These are phyloP conservation scores for zebrafish (Danio rerio) DNA, from an alignment of 2,113 vertebrate species.

Conservation along the genomic window DNA sequence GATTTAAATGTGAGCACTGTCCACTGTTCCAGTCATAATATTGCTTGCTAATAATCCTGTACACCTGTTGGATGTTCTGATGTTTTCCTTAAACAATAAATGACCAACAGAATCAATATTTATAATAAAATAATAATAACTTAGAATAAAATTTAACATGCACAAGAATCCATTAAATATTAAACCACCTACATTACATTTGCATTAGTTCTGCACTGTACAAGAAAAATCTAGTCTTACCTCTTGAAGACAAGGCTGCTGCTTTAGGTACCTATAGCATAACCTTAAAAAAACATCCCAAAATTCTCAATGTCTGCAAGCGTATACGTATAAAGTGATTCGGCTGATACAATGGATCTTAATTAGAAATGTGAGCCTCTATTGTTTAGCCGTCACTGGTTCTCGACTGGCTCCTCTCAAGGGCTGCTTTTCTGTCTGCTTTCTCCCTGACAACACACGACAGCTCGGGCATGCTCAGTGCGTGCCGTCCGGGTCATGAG, in stretches of 20 bases:
- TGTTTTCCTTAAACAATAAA: background rate
- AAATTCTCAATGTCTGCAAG: background rate
- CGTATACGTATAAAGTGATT: background rate
- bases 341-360: background rate
- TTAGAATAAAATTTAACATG: background rate
- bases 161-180: background rate
- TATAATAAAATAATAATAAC: no score
- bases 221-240: constrained; percentile 43
- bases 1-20: background rate
- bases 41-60: no score
- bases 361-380: constrained; percentile 11
- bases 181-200: background rate
- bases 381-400: constrained; percentile 1
- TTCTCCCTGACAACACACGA: constrained; percentile 66
- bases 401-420: constrained; percentile 10
- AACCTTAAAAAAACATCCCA: constrained; percentile 15
- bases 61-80: constrained; percentile 29
- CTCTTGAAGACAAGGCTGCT: constrained; percentile 27
- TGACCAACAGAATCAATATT: background rate
- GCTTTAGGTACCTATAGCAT: background rate
- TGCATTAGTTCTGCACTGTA: background rate
- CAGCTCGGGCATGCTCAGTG: constrained; percentile 68
- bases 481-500: constrained; percentile 57
- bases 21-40: background rate
- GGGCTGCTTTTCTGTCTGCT: constrained; percentile 53